Evolutionary conservation across 1,140 invertebrate species (phyloP).

Genomic region (Pseudoatta argentina): DNA sequence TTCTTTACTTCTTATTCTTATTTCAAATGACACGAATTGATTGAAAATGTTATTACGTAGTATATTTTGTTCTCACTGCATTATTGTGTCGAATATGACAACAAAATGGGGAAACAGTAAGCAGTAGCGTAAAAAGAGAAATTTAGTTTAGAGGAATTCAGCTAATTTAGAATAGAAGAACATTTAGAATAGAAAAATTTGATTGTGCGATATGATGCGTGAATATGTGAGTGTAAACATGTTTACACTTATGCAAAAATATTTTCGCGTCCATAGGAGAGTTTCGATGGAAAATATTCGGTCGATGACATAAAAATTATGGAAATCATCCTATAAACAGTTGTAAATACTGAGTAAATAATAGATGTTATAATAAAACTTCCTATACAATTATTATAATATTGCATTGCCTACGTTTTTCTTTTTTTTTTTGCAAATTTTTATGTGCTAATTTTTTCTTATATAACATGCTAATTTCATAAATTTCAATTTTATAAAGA

Average conservation of each 20-base stretch:
- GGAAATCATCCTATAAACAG: neutral
- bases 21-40: neutral
- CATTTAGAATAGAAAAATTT: slow-evolving; percentile 21
- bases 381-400: slow-evolving; percentile 2
- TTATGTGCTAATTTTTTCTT: neutral
- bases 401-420: neutral
- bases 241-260: slow-evolving; percentile 59
- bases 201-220: slow-evolving; percentile 48
- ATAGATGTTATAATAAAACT: slow-evolving; percentile 21
- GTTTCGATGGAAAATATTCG: slow-evolving; percentile 73
- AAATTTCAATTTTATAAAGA: slow-evolving; percentile 2
- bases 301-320: neutral
- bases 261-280: slow-evolving; percentile 62
- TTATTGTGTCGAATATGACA: neutral
- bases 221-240: slow-evolving; percentile 60
- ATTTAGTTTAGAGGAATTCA: slow-evolving; percentile 4
- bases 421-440: neutral
- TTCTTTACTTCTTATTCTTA: neutral
- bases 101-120: slow-evolving; percentile 15
- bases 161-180: neutral
- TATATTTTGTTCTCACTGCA: neutral
- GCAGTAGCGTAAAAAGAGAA: neutral
- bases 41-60: neutral
- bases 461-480: neutral
- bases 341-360: slow-evolving; percentile 28